Evolutionary conservation across 2,888 invertebrate species (phyloP).

Genomic region (Adelphocoris suturalis): DNA sequence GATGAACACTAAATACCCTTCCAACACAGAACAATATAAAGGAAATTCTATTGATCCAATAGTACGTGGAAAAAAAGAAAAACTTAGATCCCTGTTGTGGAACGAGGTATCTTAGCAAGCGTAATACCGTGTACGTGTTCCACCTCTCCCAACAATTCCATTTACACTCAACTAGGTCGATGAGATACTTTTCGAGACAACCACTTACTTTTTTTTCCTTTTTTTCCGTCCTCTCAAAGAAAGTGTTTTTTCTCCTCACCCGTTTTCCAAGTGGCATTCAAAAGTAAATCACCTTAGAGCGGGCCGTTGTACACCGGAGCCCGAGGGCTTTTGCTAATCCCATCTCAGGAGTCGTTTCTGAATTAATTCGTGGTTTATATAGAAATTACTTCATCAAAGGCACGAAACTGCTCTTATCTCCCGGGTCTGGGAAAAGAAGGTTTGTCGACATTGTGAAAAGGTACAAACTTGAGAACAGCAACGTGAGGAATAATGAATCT

Average conservation of each 20-base stretch:
- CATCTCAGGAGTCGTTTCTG: slow-evolving; percentile 19
- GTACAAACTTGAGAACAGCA: too few relatives aligned
- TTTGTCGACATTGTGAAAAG: background rate
- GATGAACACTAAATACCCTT: too few relatives aligned
- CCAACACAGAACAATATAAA: background rate
- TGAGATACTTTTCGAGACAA: slow-evolving; percentile 64
- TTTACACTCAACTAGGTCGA: slow-evolving; percentile 68
- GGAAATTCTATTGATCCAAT: background rate
- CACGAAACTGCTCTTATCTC: background rate
- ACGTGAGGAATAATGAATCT: too few relatives aligned
- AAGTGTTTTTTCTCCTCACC: slow-evolving; percentile 33
- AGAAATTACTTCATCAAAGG: slow-evolving; percentile 21
- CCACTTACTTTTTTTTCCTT: slow-evolving; percentile 18
- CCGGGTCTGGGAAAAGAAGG: background rate
- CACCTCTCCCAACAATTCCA: slow-evolving; percentile 61
- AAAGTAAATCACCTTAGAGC: slow-evolving; percentile 43
- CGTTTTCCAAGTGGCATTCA: slow-evolving; percentile 49
- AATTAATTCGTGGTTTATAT: slow-evolving; percentile 8
- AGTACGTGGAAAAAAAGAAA: background rate
- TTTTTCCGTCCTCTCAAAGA: slow-evolving; percentile 16
- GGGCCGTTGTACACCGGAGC: background rate
- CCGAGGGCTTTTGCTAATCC: background rate
- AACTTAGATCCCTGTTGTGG: background rate
- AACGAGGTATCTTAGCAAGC: slow-evolving; percentile 25
- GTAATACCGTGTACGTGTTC: slow-evolving; percentile 53